Evolutionary conservation across 2,797 vertebrate species (phyloP).

Genomic region (Coilia nasus): DNA sequence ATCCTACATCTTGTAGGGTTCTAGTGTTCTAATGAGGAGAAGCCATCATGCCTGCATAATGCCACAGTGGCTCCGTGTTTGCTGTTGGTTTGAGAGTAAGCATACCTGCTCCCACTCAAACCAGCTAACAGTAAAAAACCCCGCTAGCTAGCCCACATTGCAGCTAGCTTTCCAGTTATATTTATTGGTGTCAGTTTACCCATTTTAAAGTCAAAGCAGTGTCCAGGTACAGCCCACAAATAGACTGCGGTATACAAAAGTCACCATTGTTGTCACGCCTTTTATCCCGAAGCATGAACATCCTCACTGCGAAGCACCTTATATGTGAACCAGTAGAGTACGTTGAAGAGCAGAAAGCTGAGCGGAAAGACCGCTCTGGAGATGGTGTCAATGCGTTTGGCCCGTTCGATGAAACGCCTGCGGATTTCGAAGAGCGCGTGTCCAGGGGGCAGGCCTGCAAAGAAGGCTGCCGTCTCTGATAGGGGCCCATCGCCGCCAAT

Average conservation of each 20-base stretch:
- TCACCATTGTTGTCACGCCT: slow-evolving; percentile 29
- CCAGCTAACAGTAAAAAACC: neutral
- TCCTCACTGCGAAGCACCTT: slow-evolving; percentile 89
- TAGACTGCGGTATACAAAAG: slow-evolving; percentile 34
- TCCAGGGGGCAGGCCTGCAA: slow-evolving; percentile 74
- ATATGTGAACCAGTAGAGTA: slow-evolving; percentile 94
- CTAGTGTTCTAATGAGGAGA: neutral
- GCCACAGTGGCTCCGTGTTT: neutral
- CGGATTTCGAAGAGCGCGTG: slow-evolving; percentile 78
- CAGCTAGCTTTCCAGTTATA: too few species aligned
- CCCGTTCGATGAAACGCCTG: slow-evolving; percentile 80
- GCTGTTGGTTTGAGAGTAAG: neutral
- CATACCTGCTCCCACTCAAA: neutral
- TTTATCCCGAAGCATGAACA: slow-evolving; percentile 73
- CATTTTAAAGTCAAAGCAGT: neutral
- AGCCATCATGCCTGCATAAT: neutral
- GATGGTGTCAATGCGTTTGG: slow-evolving; percentile 92
- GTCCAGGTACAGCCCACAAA: slow-evolving; percentile 37
- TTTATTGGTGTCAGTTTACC: neutral
- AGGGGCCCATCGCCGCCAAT: slow-evolving; percentile 70
- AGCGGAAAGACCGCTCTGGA: slow-evolving; percentile 90
- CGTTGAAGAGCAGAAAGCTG: slow-evolving; percentile 92
- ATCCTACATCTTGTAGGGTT: too few species aligned
- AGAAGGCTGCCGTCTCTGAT: slow-evolving; percentile 77
- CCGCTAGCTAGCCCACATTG: neutral